These are phyloP conservation scores for Scortum barcoo DNA, from an alignment of 2,113 vertebrate species.

Conservation along the genomic window DNA sequence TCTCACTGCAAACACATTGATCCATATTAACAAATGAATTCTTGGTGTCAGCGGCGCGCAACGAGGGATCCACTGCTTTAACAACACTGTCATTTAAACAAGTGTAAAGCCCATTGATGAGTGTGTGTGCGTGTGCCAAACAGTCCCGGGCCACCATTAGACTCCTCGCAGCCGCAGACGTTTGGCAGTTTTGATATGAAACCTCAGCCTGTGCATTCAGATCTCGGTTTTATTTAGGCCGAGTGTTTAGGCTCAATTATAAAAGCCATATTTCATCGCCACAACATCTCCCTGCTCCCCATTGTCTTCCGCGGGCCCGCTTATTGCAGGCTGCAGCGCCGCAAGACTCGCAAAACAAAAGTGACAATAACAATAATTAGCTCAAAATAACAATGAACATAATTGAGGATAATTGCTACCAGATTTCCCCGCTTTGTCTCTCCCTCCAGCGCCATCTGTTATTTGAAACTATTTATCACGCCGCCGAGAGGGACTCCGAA, in stretches of 20 bases:
- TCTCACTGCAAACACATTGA: not conserved
- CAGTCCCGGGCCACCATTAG: conserved; percentile 6
- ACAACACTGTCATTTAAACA: not conserved
- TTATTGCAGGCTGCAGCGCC: conserved; percentile 60
- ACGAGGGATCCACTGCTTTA: not conserved
- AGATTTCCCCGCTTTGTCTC: conserved; percentile 70
- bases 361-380: conserved; percentile 84
- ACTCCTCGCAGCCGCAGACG: conserved; percentile 8
- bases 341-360: conserved; percentile 76
- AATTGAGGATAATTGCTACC: conserved; percentile 81
- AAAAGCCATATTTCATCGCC: conserved; percentile 66
- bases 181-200: conserved; percentile 7
- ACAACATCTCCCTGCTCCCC: conserved; percentile 50
- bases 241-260: conserved; percentile 52
- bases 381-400: conserved; percentile 82
- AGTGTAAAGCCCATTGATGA: not conserved
- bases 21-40: not conserved
- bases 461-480: conserved; percentile 68
- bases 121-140: not conserved
- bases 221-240: conserved; percentile 65
- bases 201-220: conserved; percentile 42
- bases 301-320: conserved; percentile 54
- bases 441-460: conserved; percentile 75
- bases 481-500: conserved; percentile 43
- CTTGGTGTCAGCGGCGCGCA: not conserved